Base-by-base conservation (phyloP, 2,113 vertebrate species). In the Perognathus longimembris region DNA sequence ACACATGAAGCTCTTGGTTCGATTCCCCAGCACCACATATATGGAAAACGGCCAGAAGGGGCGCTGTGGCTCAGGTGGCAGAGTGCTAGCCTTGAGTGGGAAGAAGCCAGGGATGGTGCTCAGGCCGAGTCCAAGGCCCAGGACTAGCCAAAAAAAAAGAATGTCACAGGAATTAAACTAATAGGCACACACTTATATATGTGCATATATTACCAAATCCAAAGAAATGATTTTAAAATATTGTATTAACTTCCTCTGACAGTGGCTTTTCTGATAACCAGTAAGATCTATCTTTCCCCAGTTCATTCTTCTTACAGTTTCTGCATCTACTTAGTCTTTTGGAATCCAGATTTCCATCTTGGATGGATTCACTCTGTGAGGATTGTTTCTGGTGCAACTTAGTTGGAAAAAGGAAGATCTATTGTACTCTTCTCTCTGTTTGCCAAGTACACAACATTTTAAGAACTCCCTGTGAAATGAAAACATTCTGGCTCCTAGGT, bases 401-500 rank as follows among this genome's bases (percentile, higher is more conserved):
- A 45, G 9, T 70, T 63, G 42, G 45, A 69, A 32, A 89, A 95
- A 80, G 22, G 63, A 94, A 87, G 77, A 86, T 38, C n/a, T 74
- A 54, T 77, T 79, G 18, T 59, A 79, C 4, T 90, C 7, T 75
- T 36, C 24, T 75, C 24, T 75, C 24, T 63, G 28, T 88, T 50
- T 93, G 80, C 71, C 59, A 85, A 88, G 36, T 17, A 74, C 3
- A 3, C 21, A 91, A 34, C 67, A 59, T 64, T 69, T 34, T 75
- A 90, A 89, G 69, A 89, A 69, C 63, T 24, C 21, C 40, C 20
- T 21, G 54, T 24, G 36, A 87, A 85, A 61, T 3, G 63, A 73
- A 80, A 88, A 75, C 45, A 20, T 88, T 70, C 50, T 84, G 61
- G 36, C 8, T 54, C 30, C 6, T 36, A 45, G 40, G 34, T 82